Percentiles rank a stretch among this genome's conserved stretches.
Conservation (phyloP, 2,797 vertebrate genomes). For the Menidia menidia region DNA sequence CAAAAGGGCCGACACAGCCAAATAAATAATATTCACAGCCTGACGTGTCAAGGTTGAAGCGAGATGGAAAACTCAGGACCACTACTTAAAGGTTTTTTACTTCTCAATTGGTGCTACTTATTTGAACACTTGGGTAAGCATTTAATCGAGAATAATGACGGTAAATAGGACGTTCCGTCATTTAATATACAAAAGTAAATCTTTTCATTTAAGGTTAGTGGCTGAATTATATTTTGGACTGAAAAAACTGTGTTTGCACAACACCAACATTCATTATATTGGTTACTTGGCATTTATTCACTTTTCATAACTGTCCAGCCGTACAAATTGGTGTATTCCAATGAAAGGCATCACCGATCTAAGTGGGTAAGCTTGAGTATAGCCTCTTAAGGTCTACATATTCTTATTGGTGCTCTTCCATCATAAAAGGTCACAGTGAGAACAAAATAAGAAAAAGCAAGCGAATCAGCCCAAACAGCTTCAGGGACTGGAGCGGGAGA, state of each 20-base stretch:
- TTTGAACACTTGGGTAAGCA: no score
- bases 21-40: no score
- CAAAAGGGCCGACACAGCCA: no score
- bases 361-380: background rate
- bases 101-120: no score
- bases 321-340: conserved; percentile 28
- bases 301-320: conserved; percentile 27
- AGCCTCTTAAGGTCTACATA: conserved; percentile 10
- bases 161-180: no score
- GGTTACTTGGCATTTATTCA: conserved; percentile 43
- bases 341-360: conserved; percentile 15
- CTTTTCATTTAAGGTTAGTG: background rate
- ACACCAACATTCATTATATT: background rate
- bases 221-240: background rate
- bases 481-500: conserved; percentile 15
- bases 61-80: background rate
- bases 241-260: background rate
- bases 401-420: background rate
- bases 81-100: no score
- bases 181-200: background rate
- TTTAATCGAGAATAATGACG: no score
- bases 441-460: conserved; percentile 2
- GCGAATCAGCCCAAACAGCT: conserved; percentile 25
- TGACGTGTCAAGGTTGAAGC: background rate
- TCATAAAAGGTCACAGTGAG: conserved; percentile 17